Conservation (phyloP, 2,113 vertebrate genomes). For the Zosterops lateralis region DNA sequence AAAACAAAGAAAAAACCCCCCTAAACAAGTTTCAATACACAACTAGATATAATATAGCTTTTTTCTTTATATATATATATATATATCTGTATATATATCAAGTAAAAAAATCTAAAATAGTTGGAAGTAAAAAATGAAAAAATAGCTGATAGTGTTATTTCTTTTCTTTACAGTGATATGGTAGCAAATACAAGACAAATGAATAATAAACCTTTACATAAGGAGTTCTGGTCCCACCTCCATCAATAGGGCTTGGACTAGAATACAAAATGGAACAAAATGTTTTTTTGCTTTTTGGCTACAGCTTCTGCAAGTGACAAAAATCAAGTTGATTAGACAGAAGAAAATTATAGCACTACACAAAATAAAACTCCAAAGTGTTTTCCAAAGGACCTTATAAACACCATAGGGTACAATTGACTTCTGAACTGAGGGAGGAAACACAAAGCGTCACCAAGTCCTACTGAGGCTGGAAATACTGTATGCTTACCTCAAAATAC, state of each 20-base stretch:
- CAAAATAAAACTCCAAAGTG: background rate
- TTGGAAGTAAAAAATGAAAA: conserved; percentile 79
- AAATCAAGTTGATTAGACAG: background rate
- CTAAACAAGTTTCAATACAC: conserved; percentile 65
- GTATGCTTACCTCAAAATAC: background rate
- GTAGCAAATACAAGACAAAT: conserved; percentile 74
- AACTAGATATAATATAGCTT: conserved; percentile 72
- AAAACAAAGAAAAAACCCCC: conserved; percentile 17
- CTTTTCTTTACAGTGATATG: conserved; percentile 74
- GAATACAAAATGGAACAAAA: conserved; percentile 60
- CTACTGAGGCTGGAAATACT: background rate
- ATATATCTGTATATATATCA: conserved; percentile 67
- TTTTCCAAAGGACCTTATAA: conserved; percentile 52
- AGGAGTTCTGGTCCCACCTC: conserved; percentile 67
- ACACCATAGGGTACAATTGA: conserved; percentile 1
- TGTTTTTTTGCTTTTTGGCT: conserved; percentile 66
- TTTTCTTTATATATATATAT: conserved; percentile 60
- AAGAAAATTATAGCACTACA: conserved; percentile 41
- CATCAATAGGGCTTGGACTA: conserved; percentile 63
- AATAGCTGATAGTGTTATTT: conserved; percentile 64
- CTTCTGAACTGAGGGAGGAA: conserved; percentile 16
- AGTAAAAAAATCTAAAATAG: conserved; percentile 76
- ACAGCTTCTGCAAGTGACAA: conserved; percentile 70
- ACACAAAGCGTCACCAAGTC: background rate
- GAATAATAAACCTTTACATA: conserved; percentile 52